A percentile compares a stretch with the other conserved stretches of the same genome.
phyloP scores from a whole-genome alignment of 2,888 invertebrate genomes.

The Papilio protenor region DNA sequence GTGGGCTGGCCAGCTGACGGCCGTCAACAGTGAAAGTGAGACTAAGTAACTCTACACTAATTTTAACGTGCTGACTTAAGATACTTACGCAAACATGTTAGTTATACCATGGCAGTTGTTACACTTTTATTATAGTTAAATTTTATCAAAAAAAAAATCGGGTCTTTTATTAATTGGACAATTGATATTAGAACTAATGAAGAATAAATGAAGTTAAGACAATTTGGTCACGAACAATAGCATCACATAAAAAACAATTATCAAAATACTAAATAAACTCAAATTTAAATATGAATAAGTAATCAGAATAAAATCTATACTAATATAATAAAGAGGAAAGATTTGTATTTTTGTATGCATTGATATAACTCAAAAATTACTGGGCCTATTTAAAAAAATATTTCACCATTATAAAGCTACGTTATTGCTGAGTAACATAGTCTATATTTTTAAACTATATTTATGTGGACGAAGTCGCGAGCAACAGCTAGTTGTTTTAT shows the following conservation, averaged over 20 bases:
- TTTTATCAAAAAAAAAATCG: too few relatives aligned
- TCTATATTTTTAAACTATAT: too few relatives aligned
- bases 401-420: too few relatives aligned
- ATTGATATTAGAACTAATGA: not conserved
- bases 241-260: too few relatives aligned
- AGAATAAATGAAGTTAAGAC: not conserved
- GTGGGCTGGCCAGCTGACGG: conserved; percentile 72
- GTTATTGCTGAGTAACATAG: too few relatives aligned
- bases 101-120: not conserved
- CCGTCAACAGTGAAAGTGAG: conserved; percentile 82
- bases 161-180: not conserved
- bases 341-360: too few relatives aligned
- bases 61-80: conserved; percentile 14
- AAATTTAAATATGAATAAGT: not conserved
- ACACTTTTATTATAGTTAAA: too few relatives aligned
- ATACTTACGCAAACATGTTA: conserved; percentile 31
- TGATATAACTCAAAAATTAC: too few relatives aligned
- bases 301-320: not conserved
- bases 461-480: too few relatives aligned
- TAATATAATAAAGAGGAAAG: not conserved
- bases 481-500: not conserved
- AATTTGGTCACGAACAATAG: not conserved
- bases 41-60: conserved; percentile 53
- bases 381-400: too few relatives aligned
- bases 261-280: not conserved